phyloP scores from a whole-genome alignment of 2,113 vertebrate genomes.

The Cyphomyrus discorhynchus region DNA sequence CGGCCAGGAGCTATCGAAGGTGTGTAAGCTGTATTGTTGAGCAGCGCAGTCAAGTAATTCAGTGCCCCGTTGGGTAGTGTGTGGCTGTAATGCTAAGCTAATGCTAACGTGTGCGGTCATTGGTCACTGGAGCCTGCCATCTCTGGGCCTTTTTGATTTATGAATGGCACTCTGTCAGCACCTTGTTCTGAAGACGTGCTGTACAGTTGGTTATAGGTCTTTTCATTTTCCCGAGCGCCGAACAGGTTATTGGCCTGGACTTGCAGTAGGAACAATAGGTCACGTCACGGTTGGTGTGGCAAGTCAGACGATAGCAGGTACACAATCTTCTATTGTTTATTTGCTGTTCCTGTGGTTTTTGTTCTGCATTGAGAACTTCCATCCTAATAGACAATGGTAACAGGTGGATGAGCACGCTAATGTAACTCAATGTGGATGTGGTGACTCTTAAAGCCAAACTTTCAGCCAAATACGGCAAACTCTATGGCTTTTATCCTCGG shows the following conservation, averaged over 20 bases:
- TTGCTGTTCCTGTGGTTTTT: neutral
- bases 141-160: neutral
- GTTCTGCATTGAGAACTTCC: neutral
- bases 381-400: neutral
- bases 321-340: neutral
- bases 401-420: neutral
- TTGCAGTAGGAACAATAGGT: neutral
- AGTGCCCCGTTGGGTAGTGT: neutral
- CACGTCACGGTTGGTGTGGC: neutral
- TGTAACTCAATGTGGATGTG: neutral
- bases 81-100: neutral
- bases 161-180: neutral
- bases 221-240: neutral
- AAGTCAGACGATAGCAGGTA: neutral
- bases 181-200: neutral
- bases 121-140: neutral
- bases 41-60: neutral
- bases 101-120: neutral
- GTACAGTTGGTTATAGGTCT: neutral
- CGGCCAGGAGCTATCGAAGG: constrained; percentile 93
- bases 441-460: neutral
- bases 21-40: constrained; percentile 36
- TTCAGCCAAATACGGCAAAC: neutral
- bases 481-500: neutral
- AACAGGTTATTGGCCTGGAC: neutral